Conservation (phyloP, 64 coral and sea anemone species). For the Hydrozoanthus tunicans region DNA sequence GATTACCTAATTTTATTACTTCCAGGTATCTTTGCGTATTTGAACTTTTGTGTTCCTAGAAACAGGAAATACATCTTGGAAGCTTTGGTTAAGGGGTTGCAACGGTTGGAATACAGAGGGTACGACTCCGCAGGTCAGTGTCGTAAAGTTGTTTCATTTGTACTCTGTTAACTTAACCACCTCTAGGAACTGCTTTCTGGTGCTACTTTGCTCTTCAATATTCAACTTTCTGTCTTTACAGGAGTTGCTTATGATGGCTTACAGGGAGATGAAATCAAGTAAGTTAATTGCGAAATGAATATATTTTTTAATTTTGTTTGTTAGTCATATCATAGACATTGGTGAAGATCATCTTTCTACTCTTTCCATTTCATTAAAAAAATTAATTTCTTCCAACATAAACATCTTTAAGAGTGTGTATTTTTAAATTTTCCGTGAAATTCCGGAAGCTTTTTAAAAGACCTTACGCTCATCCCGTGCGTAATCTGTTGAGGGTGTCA, state of each 20-base stretch:
- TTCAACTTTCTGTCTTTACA: conserved; percentile 3
- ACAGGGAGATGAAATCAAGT: conserved; percentile 57
- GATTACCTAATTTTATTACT: neutral
- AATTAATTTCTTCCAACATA: neutral
- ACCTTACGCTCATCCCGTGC: neutral
- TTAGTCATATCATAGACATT: neutral
- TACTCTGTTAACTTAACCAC: neutral
- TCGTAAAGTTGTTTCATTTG: neutral
- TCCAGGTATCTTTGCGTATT: conserved; percentile 95
- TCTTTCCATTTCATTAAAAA: neutral
- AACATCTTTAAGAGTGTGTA: neutral
- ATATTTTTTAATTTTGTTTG: neutral
- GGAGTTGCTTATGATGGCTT: conserved; percentile 87
- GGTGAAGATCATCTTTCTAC: neutral
- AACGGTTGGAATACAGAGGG: conserved; percentile 93
- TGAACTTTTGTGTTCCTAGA: conserved; percentile 98
- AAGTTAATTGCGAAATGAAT: neutral
- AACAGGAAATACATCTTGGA: conserved; percentile 90
- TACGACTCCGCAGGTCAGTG: conserved; percentile 96
- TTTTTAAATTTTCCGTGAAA: neutral
- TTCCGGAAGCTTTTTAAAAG: neutral
- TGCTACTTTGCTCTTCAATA: neutral
- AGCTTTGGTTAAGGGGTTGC: conserved; percentile 86
- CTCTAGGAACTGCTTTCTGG: neutral
- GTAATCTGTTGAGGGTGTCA: neutral